A percentile compares a stretch with the other conserved stretches of the same genome.
phyloP scores from a whole-genome alignment of 1,140 invertebrate species.

The Drosophila lacertosa region DNA sequence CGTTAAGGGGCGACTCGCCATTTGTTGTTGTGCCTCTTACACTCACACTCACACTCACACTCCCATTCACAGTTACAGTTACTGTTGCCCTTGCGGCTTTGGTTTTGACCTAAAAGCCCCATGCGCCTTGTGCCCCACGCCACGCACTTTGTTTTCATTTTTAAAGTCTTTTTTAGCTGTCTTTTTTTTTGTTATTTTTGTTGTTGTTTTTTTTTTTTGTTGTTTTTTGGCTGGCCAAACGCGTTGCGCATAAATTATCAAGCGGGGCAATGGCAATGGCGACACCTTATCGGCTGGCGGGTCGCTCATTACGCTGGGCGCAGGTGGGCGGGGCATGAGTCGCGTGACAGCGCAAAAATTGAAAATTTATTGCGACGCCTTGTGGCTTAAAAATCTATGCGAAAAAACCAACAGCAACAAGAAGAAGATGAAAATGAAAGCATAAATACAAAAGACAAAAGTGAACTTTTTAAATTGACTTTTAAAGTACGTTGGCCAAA shows the following conservation, averaged over 20 bases:
- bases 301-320: constrained; percentile 61
- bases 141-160: constrained; percentile 8
- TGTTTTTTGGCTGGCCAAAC: constrained; percentile 42
- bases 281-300: constrained; percentile 70
- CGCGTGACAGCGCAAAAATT: constrained; percentile 75
- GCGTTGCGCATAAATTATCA: constrained; percentile 77
- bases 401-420: not conserved
- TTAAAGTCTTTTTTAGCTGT: not conserved
- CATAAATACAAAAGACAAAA: constrained; percentile 1
- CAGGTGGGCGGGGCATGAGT: constrained; percentile 15
- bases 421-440: not conserved
- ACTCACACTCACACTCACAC: too few relatives aligned
- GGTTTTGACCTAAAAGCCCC: constrained; percentile 67
- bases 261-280: constrained; percentile 34
- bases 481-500: constrained; percentile 56
- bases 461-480: constrained; percentile 64
- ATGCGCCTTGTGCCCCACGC: constrained; percentile 20
- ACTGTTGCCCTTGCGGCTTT: constrained; percentile 69
- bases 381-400: constrained; percentile 55
- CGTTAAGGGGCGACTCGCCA: constrained; percentile 58
- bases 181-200: not conserved
- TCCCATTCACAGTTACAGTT: constrained; percentile 4
- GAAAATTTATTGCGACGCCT: constrained; percentile 77
- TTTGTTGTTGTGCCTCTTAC: constrained; percentile 22
- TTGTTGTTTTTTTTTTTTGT: constrained; percentile 16